Evolutionary conservation across 2,797 vertebrate genomes (phyloP), one percentile per base, ranked within the genome.

Genomic region (Oophaga sylvatica): DNA sequence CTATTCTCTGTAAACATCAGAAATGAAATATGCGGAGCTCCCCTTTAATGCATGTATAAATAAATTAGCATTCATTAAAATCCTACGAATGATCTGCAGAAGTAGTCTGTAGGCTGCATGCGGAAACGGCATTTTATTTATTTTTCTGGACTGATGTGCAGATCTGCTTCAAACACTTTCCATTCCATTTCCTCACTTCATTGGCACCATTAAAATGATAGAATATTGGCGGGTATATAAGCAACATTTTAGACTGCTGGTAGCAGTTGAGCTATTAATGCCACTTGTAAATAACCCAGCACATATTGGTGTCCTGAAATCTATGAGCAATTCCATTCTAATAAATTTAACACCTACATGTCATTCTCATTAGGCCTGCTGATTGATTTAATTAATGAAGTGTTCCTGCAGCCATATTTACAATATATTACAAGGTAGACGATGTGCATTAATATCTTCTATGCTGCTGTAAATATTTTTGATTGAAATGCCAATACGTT

Each of bases 361-460:
- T 85, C 63, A 31, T 56, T 85, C 76, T 4, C 84, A 85, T 85
- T 85, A 85, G 59, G 71, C n/a, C 84, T 45, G 3, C 8, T 63
- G 75, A 85, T 85, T 79, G 76, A 85, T 85, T 85, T 85, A 85
- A 85, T 85, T 85, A 85, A 85, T 85, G 75, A 85, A 85, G 84
- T 85, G 84, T 85, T 65, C 73, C 70, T 48, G 35, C 71, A 16
- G 53, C 73, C 59, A 31, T 79, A 62, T 31, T 29, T 22, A 56
- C 76, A 68, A 85, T 85, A 85, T 57, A 79, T 85, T 68, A 57
- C 75, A 56, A 79, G 62, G 62, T 62, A 85, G 75, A 85, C 15
- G 41, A 77, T 65, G 83, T 2, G 22, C 75, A 79, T 79, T 85
- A 85, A 85, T 85, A 79, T 85, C 65, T 56, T 63, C 84, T 85